Conservation (phyloP, 2,797 vertebrate genomes). For the Acestrorhynchus altus region DNA sequence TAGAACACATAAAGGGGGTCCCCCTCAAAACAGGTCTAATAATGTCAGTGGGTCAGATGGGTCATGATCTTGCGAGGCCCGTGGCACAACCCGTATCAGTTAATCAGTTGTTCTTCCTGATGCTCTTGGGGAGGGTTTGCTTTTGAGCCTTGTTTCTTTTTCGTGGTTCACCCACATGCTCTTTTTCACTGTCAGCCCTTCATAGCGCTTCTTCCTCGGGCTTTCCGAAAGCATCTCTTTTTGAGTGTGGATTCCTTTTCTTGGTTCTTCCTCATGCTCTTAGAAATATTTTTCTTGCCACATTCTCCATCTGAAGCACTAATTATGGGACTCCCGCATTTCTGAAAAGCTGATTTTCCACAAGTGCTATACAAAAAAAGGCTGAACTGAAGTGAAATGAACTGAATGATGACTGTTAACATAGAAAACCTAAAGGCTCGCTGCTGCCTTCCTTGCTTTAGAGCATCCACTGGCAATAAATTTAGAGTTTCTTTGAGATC, state of each 20-base stretch:
- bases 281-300: background rate
- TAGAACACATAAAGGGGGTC: too few species aligned
- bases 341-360: background rate
- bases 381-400: background rate
- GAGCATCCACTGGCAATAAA: conserved; percentile 60
- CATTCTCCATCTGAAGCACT: background rate
- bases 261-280: background rate
- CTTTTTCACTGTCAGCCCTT: too few species aligned
- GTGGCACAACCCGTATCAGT: too few species aligned
- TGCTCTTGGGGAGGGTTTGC: too few species aligned
- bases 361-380: background rate
- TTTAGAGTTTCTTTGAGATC: conserved; percentile 58
- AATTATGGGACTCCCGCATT: too few species aligned
- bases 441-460: too few species aligned
- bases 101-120: background rate
- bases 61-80: too few species aligned
- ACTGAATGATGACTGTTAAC: background rate
- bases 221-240: too few species aligned
- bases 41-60: too few species aligned
- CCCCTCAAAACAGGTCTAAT: too few species aligned
- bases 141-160: background rate
- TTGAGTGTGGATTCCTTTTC: too few species aligned
- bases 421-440: background rate
- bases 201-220: too few species aligned
- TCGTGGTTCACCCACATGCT: background rate